Base-by-base conservation (phyloP, 2,113 vertebrate species). In the Rhinogobius similis region DNA sequence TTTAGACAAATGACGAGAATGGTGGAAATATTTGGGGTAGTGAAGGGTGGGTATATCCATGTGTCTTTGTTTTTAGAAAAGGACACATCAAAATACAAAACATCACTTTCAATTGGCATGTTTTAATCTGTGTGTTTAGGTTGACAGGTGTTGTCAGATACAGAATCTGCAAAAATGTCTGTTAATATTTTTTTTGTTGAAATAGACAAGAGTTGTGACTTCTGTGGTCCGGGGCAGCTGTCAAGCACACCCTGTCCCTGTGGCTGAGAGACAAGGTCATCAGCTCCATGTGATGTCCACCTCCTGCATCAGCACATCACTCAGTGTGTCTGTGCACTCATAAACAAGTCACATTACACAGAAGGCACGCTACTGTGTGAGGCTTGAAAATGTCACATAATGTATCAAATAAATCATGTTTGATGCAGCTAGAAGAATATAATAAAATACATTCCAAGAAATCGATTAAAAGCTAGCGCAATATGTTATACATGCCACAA, bases 231-330 rank as follows among this genome's bases (percentile, higher is more conserved):
- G 63, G 43, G 72, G 74, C 81, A 82, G 85, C 77, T 82, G 87
- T 81, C 73, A 66, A 39, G 59, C 50, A 89, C 87, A 86, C 4
- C 4, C 5, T 4, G 48, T 65, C 70, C 78, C 72, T 66, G 53
- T 50, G 80, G 72, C 68, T 67, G 63, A 41, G 55, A 18, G 72
- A 83, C 82, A 84, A 84, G 77, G 80, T 89, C 85, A 74, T 74
- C 48, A 68, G 65, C 71, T 59, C 44, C 56, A 39, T 68, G 69
- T 62, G 65, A 79, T 74, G 23, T 70, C 53, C 68, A 58, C 43
- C 24, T 65, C 73, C 66, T 26, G 66, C 69, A 70, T 90, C 76
- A 80, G 76, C 72, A 82, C 56, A 75, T 81, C 29, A 64, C 71
- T 23, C 24, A 16, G 20, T 21, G 27, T 58, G 65, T 77, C 68